These are phyloP conservation scores for Coendou prehensilis DNA, from an alignment of 2,797 vertebrate species.

Conservation along the genomic window DNA sequence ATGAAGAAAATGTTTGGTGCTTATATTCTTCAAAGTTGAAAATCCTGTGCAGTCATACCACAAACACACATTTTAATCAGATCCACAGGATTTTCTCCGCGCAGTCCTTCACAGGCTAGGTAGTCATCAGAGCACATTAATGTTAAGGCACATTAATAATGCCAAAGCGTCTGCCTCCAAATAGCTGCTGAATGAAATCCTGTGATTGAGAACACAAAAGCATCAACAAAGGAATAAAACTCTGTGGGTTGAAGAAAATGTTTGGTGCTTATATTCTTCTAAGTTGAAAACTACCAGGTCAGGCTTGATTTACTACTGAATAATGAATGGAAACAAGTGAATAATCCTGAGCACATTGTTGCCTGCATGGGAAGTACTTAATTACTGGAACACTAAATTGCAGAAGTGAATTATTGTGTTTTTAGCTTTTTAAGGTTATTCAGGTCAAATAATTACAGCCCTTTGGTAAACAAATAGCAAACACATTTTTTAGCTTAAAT, in stretches of 20 bases:
- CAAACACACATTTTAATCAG: background rate
- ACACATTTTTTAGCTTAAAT: background rate
- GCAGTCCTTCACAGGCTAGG: accelerated
- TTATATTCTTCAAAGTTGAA: slow-evolving; percentile 6
- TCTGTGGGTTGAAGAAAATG: background rate
- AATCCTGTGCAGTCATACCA: background rate
- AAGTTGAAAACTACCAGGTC: slow-evolving; percentile 1
- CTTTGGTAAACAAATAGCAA: background rate
- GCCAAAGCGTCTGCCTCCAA: background rate
- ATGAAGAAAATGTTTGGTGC: slow-evolving; percentile 4
- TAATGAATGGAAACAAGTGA: background rate
- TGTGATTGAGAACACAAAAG: slow-evolving; percentile 2
- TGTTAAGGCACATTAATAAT: background rate
- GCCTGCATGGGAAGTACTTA: background rate
- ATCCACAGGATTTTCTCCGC: background rate
- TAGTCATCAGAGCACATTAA: background rate
- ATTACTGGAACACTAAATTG: slow-evolving; percentile 14
- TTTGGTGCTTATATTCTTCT: background rate
- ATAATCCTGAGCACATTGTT: background rate
- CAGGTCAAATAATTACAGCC: background rate
- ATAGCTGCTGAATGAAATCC: background rate
- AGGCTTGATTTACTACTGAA: background rate
- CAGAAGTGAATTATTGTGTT: background rate
- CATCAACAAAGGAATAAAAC: background rate
- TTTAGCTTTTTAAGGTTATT: background rate